Evolutionary conservation across 2,113 vertebrate species (phyloP).

Genomic region (Eolophus roseicapilla): DNA sequence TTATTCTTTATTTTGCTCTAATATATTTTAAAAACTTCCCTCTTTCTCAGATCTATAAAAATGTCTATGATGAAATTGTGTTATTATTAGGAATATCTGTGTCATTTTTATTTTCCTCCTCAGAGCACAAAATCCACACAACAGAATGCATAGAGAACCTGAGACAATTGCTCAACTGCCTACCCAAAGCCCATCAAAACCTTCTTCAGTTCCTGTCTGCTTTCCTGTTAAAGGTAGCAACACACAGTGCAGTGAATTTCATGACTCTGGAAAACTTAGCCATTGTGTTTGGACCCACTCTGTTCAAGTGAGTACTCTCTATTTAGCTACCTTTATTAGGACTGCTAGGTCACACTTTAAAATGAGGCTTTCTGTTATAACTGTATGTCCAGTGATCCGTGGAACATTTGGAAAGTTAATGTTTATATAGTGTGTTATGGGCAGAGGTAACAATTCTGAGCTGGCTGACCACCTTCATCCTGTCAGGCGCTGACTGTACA

Average conservation of each 20-base stretch:
- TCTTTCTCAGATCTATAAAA: not conserved
- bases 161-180: slow-evolving; percentile 58
- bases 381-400: not conserved
- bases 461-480: not conserved
- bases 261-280: slow-evolving; percentile 83
- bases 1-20: not conserved
- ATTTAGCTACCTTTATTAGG: not conserved
- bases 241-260: slow-evolving; percentile 76
- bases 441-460: not conserved
- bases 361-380: not conserved
- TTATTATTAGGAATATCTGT: not conserved
- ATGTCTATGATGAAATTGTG: not conserved
- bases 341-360: not conserved
- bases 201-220: slow-evolving; percentile 75
- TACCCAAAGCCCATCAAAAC: slow-evolving; percentile 68
- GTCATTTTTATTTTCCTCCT: not conserved
- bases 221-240: slow-evolving; percentile 77
- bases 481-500: not conserved
- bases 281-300: slow-evolving; percentile 79
- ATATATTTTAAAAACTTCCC: not conserved
- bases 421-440: not conserved
- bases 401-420: not conserved
- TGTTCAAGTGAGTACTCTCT: slow-evolving; percentile 72
- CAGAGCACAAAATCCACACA: slow-evolving; percentile 58
- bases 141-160: slow-evolving; percentile 53